Evolutionary conservation across 2,797 vertebrate species (phyloP).

Genomic region (Sebastes diaconus): DNA sequence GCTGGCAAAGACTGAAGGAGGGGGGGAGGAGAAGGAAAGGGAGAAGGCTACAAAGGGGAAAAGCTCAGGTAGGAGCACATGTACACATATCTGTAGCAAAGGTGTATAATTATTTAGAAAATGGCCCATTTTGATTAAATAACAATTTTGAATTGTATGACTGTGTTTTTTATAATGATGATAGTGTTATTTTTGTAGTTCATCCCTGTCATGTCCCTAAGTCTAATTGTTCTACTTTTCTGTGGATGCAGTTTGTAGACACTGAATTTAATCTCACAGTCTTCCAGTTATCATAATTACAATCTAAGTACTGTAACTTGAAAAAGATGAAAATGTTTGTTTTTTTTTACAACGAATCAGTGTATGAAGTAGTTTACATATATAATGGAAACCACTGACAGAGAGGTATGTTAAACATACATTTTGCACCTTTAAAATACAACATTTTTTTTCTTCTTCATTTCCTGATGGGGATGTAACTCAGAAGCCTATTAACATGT

Average conservation of each 20-base stretch:
- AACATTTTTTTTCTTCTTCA: not conserved
- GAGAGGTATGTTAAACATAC: not conserved
- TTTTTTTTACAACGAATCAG: not conserved
- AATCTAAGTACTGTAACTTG: not conserved
- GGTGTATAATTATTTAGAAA: not conserved
- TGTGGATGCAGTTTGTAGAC: not conserved
- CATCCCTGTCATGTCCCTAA: not conserved
- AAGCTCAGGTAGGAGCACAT: slow-evolving; percentile 78
- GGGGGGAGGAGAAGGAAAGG: slow-evolving; percentile 70
- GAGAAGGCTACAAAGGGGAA: slow-evolving; percentile 78
- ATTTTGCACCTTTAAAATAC: not conserved
- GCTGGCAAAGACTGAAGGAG: slow-evolving; percentile 77
- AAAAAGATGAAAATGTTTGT: not conserved
- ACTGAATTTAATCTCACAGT: not conserved
- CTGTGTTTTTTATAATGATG: not conserved
- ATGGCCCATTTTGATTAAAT: not conserved
- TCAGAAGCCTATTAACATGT: not conserved
- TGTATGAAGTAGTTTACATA: not conserved
- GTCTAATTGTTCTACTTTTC: not conserved
- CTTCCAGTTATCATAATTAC: not conserved
- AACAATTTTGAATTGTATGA: not conserved
- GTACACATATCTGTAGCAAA: not conserved
- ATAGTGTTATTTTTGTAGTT: not conserved
- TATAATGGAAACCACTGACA: not conserved
- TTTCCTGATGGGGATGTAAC: not conserved